phyloP scores from a whole-genome alignment of 2,113 vertebrate species.

The Mobula birostris region DNA sequence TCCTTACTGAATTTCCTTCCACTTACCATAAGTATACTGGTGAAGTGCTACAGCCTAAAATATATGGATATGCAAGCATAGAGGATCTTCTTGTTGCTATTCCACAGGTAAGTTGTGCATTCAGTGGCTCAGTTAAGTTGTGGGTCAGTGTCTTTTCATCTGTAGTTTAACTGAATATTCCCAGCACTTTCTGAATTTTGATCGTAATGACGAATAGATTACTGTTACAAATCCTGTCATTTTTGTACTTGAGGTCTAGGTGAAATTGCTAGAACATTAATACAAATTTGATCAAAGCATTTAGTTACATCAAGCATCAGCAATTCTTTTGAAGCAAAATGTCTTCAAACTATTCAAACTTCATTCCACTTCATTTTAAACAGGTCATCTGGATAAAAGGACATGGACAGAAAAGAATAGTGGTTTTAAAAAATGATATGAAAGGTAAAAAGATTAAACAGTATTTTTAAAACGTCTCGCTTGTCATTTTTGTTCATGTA shows the following conservation, averaged over 20 bases:
- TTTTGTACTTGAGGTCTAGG: background rate
- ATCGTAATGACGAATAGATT: background rate
- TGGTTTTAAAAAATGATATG: slow-evolving; percentile 97
- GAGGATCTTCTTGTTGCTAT: slow-evolving; percentile 86
- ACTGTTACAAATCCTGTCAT: background rate
- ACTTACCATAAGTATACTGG: slow-evolving; percentile 85
- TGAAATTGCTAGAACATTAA: background rate
- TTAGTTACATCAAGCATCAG: background rate
- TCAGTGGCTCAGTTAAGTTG: no score
- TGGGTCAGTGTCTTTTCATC: no score
- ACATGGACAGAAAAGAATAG: slow-evolving; percentile 94
- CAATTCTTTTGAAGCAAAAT: background rate
- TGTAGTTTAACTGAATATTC: no score
- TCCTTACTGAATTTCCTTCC: slow-evolving; percentile 78
- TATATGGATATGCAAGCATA: slow-evolving; percentile 69
- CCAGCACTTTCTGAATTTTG: background rate
- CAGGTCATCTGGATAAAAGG: slow-evolving; percentile 99
- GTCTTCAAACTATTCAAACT: background rate
- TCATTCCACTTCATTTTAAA: slow-evolving; percentile 40
- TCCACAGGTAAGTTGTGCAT: slow-evolving; percentile 67
- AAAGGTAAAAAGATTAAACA: slow-evolving; percentile 66
- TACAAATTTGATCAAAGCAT: background rate
- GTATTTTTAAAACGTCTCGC: background rate
- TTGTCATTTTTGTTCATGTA: background rate
- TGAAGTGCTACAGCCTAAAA: slow-evolving; percentile 66